These are phyloP conservation scores for Glossosoma conforme DNA, from an alignment of 1,140 invertebrate species.

Conservation along the genomic window DNA sequence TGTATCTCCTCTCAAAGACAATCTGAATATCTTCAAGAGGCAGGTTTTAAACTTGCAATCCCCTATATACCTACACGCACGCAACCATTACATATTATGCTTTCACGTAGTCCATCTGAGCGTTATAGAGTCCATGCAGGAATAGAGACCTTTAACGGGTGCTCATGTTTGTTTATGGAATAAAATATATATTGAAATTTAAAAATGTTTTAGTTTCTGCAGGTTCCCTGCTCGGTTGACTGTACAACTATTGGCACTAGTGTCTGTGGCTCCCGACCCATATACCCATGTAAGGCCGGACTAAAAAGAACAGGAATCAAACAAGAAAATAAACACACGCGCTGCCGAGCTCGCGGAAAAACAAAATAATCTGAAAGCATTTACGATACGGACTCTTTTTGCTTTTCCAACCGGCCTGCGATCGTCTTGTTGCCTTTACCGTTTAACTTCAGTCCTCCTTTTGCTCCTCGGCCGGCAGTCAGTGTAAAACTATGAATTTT, in stretches of 20 bases:
- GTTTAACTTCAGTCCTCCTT: conserved; percentile 14
- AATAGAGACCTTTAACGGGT: no score
- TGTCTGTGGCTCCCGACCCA: conserved; percentile 8
- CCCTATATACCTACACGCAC: no score
- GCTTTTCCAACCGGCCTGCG: conserved; percentile 17
- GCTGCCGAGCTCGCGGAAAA: conserved; percentile 15
- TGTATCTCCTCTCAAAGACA: no score
- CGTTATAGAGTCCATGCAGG: no score
- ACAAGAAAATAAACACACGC: conserved; percentile 17
- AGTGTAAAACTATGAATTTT: conserved; percentile 6
- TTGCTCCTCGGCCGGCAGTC: conserved; percentile 7
- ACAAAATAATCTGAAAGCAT: conserved; percentile 24
- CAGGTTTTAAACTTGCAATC: no score
- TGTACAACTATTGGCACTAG: not conserved
- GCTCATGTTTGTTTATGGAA: no score
- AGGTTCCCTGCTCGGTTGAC: no score
- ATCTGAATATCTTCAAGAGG: no score
- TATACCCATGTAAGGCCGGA: conserved; percentile 19
- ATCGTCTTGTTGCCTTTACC: conserved; percentile 26
- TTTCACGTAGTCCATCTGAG: no score
- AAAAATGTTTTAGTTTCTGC: no score
- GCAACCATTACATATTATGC: no score
- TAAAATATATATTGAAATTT: no score
- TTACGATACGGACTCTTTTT: conserved; percentile 27
- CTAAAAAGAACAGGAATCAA: conserved; percentile 15